phyloP scores from a whole-genome alignment of 2,113 vertebrate species.

The Prinia subflava region DNA sequence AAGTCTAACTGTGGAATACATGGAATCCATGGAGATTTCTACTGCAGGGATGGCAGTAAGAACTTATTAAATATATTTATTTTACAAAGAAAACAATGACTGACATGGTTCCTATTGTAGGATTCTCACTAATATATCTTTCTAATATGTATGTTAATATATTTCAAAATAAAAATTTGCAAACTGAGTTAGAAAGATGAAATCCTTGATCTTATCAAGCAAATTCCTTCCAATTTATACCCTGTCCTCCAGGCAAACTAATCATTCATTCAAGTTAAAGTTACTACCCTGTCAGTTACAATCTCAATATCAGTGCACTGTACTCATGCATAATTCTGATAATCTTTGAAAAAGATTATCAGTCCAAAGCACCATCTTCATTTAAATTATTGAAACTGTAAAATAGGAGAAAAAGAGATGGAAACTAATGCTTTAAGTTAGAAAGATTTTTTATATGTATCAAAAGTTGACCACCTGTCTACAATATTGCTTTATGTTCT shows the following conservation, averaged over 20 bases:
- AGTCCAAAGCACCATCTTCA: not conserved
- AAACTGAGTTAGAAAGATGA: not conserved
- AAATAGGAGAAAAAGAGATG: not conserved
- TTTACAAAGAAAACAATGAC: not conserved
- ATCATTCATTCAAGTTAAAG: not conserved
- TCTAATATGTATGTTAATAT: not conserved
- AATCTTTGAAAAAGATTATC: not conserved
- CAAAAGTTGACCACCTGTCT: not conserved
- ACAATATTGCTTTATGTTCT: not conserved
- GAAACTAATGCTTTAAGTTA: not conserved
- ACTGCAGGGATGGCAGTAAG: not conserved
- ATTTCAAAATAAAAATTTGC: not conserved
- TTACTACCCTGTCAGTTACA: not conserved
- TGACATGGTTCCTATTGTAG: not conserved
- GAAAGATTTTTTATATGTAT: not conserved
- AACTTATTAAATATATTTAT: not conserved
- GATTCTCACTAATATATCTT: not conserved
- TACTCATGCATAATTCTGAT: not conserved
- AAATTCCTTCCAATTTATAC: not conserved
- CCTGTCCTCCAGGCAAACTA: not conserved
- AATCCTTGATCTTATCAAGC: not conserved
- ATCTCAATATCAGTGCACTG: not conserved
- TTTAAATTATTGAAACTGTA: not conserved
- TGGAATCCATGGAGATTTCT: not conserved
- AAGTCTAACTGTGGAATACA: not conserved